Conservation (phyloP, 1,140 invertebrate genomes). For the Sesamia nonagrioides region DNA sequence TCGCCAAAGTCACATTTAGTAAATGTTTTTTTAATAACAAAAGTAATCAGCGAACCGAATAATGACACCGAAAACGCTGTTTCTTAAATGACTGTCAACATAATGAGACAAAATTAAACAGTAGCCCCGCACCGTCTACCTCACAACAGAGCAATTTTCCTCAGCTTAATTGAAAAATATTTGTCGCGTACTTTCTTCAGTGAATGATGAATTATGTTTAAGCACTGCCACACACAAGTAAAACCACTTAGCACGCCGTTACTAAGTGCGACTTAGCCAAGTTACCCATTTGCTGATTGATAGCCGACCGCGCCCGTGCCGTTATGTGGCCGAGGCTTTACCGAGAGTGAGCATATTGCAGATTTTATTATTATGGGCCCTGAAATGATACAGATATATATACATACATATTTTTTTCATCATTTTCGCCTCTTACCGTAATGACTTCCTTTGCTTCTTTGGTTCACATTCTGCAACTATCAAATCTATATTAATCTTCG, state of each 20-base stretch:
- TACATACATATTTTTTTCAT: neutral
- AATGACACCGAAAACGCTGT: neutral
- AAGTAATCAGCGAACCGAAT: neutral
- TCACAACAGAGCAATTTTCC: conserved; percentile 12
- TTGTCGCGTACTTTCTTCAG: neutral
- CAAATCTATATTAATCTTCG: too few species aligned
- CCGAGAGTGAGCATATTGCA: conserved; percentile 1
- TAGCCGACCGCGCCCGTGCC: conserved; percentile 7
- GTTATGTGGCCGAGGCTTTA: neutral
- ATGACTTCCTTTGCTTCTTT: neutral
- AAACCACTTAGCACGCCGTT: conserved; percentile 37
- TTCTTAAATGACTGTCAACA: neutral
- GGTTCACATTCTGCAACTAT: too few species aligned
- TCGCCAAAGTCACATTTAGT: neutral
- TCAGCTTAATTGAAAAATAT: conserved; percentile 30
- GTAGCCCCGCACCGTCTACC: neutral
- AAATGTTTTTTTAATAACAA: neutral
- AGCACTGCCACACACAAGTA: conserved; percentile 16
- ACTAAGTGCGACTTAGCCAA: conserved; percentile 26
- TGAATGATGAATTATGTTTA: conserved; percentile 31
- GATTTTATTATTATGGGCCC: neutral
- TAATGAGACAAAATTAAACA: too few species aligned
- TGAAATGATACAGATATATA: neutral
- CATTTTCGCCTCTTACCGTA: neutral
- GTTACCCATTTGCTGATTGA: conserved; percentile 38